A percentile compares a stretch with the other conserved stretches of the same genome.
Conservation (phyloP, 2,888 invertebrate genomes). For the Frankliniella fusca region DNA sequence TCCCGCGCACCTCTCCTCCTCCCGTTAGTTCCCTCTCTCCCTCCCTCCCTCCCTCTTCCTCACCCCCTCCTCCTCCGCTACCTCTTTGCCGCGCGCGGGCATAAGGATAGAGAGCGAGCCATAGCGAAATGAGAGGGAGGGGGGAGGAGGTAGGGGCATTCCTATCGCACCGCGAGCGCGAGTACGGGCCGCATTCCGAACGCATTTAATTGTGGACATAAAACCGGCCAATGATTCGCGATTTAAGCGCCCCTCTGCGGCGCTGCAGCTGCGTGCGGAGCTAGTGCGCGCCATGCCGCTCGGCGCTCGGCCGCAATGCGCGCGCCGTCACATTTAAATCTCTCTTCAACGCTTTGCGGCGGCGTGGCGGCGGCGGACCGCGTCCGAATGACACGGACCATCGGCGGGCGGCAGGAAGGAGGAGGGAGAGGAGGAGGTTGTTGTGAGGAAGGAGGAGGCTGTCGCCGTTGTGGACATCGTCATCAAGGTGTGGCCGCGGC, state of each 20-base stretch:
- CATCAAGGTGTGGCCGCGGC: no score
- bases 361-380: not conserved
- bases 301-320: not conserved
- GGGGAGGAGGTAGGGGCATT: not conserved
- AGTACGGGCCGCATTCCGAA: slow-evolving; percentile 9
- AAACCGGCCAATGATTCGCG: slow-evolving; percentile 24
- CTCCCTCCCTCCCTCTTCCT: no score
- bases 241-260: not conserved
- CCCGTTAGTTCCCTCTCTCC: no score
- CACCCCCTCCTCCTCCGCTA: no score
- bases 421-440: no score
- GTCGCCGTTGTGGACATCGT: not conserved
- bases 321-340: not conserved
- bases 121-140: not conserved
- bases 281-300: not conserved
- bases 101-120: no score
- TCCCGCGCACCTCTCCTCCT: no score
- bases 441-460: no score
- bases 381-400: not conserved
- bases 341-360: not conserved
- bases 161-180: not conserved
- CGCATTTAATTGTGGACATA: slow-evolving; percentile 17
- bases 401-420: not conserved
- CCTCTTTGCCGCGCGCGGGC: no score
- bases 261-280: not conserved